Percentiles rank a stretch among this genome's conserved stretches.
phyloP scores from a whole-genome alignment of 2,797 vertebrate genomes.

The Gymnopithys bicolor region DNA sequence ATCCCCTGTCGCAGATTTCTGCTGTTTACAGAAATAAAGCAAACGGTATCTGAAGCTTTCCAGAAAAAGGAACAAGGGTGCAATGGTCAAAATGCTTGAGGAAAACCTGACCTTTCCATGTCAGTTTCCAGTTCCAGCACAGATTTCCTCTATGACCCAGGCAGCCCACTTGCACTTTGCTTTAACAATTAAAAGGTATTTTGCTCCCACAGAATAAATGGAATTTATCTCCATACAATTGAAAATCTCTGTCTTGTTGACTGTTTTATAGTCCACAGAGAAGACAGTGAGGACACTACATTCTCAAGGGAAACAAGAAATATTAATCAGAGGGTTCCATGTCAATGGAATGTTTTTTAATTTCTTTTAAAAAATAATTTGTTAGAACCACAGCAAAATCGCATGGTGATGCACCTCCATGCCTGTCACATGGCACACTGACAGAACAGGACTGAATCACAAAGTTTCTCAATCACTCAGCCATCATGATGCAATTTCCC shows the following conservation, averaged over 20 bases:
- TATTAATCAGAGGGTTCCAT: neutral
- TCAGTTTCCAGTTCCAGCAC: neutral
- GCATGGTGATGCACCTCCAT: neutral
- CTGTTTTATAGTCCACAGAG: neutral
- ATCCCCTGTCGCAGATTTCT: neutral
- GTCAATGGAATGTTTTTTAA: neutral
- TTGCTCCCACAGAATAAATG: neutral
- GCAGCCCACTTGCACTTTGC: neutral
- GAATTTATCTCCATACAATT: neutral
- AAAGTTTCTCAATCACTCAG: slow-evolving; percentile 30
- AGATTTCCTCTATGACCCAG: neutral
- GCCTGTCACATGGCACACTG: neutral
- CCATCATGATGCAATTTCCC: slow-evolving; percentile 29
- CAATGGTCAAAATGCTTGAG: neutral
- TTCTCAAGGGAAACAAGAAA: neutral
- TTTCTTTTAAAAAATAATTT: neutral
- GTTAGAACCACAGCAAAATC: neutral
- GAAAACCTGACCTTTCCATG: neutral
- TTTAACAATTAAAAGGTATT: neutral
- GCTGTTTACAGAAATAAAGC: neutral
- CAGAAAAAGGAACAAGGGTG: neutral
- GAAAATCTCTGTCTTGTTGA: neutral
- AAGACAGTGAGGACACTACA: neutral
- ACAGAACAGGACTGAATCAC: slow-evolving; percentile 2
- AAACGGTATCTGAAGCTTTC: neutral